Percentiles rank a stretch among this genome's conserved stretches.
These are phyloP conservation scores for Sisyra nigra DNA, from an alignment of 2,888 invertebrate species.

Conservation along the genomic window DNA sequence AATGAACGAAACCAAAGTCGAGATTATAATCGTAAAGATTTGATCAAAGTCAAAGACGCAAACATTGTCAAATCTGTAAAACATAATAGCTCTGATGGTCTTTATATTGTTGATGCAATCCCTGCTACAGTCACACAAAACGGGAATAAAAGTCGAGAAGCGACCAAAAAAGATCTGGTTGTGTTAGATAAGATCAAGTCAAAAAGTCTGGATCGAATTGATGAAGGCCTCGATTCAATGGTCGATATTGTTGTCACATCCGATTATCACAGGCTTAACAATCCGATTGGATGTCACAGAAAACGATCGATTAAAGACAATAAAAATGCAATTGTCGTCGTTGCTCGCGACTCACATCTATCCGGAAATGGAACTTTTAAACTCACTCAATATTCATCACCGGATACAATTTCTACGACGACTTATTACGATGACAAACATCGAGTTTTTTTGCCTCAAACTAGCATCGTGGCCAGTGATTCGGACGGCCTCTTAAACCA, in stretches of 20 bases:
- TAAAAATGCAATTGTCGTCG: background rate
- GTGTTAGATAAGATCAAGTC: constrained; percentile 22
- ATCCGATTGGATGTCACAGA: background rate
- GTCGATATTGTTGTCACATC: constrained; percentile 52
- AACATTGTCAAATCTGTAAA: constrained; percentile 20
- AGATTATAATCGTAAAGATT: constrained; percentile 11
- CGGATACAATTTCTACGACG: background rate
- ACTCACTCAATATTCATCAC: constrained; percentile 1
- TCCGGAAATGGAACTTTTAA: background rate
- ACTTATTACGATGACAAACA: constrained; percentile 21
- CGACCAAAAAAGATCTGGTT: constrained; percentile 10
- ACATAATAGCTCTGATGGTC: constrained; percentile 37
- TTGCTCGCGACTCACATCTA: background rate
- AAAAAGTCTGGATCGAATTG: constrained; percentile 65
- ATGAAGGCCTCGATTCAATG: constrained; percentile 52
- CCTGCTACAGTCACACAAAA: constrained; percentile 2
- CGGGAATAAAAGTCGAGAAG: background rate
- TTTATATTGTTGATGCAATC: constrained; percentile 23
- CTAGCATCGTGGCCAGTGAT: constrained; percentile 16
- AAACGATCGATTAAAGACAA: background rate
- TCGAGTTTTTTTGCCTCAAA: constrained; percentile 23
- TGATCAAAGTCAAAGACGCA: constrained; percentile 19
- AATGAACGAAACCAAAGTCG: constrained; percentile 19
- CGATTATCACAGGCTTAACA: constrained; percentile 23
- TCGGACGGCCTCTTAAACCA: constrained; percentile 23